phyloP scores from a whole-genome alignment of 2,113 vertebrate genomes.

The Scalopus aquaticus region DNA sequence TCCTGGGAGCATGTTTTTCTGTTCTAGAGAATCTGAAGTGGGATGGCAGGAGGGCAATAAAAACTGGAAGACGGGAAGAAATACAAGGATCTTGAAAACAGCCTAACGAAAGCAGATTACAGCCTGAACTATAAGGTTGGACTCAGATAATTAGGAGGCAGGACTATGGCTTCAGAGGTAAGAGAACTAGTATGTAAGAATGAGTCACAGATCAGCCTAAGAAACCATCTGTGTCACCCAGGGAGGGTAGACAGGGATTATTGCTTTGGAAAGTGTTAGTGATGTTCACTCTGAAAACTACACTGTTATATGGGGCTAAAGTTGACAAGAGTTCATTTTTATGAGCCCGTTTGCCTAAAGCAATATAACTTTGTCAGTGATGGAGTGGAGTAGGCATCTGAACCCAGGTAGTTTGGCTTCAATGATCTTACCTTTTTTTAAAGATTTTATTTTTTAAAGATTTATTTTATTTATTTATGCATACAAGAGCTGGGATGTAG shows the following conservation, averaged over 20 bases:
- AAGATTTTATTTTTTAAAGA: too few relatives aligned
- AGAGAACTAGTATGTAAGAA: not conserved
- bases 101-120: not conserved
- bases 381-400: not conserved
- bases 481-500: too few relatives aligned
- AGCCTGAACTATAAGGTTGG: not conserved
- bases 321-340: not conserved
- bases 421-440: not conserved
- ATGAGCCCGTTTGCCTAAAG: not conserved
- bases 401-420: not conserved
- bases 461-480: too few relatives aligned
- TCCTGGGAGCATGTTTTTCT: too few relatives aligned
- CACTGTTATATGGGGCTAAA: not conserved
- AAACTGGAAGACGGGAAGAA: not conserved
- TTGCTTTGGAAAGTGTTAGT: not conserved
- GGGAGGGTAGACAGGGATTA: not conserved
- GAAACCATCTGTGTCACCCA: not conserved
- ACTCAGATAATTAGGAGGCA: not conserved
- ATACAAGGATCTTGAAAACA: not conserved
- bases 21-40: not conserved
- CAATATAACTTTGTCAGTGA: not conserved
- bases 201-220: not conserved
- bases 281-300: not conserved
- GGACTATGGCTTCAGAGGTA: conserved; percentile 72
- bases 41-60: not conserved